Conservation (phyloP, 2,113 vertebrate species). For the Corythornis madagascariensis region DNA sequence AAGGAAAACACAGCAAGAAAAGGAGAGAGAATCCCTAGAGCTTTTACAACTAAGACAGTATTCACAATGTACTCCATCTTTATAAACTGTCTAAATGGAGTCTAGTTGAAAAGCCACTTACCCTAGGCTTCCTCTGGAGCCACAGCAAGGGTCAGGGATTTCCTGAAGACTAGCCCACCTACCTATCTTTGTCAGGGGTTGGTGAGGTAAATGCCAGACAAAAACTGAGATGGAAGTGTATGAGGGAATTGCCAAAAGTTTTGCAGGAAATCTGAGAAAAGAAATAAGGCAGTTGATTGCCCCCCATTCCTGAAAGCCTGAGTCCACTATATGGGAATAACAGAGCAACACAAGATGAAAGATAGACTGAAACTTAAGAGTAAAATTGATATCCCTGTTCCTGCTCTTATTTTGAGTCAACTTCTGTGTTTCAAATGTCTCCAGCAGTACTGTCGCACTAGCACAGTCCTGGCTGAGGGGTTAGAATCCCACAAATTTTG, state of each 20-base stretch:
- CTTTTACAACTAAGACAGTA: not conserved
- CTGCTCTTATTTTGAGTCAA: not conserved
- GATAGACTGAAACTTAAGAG: not conserved
- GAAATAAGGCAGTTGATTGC: not conserved
- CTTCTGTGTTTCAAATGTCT: not conserved
- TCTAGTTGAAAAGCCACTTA: not conserved
- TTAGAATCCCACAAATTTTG: not conserved
- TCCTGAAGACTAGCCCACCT: not conserved
- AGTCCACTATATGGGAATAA: not conserved
- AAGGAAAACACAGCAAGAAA: not conserved
- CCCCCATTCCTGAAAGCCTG: not conserved
- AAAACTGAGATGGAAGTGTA: not conserved
- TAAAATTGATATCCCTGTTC: not conserved
- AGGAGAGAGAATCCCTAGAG: not conserved
- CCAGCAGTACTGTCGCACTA: not conserved
- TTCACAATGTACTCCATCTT: not conserved
- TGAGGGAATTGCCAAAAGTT: not conserved
- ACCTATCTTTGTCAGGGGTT: not conserved
- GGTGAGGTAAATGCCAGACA: not conserved
- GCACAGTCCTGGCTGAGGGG: not conserved
- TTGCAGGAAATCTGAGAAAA: not conserved
- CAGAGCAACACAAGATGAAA: not conserved
- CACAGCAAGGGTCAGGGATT: not conserved
- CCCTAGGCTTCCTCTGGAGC: not conserved
- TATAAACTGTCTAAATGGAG: not conserved